Conservation (phyloP, 64 coral and sea anemone species). For the Exaiptasia diaphana region DNA sequence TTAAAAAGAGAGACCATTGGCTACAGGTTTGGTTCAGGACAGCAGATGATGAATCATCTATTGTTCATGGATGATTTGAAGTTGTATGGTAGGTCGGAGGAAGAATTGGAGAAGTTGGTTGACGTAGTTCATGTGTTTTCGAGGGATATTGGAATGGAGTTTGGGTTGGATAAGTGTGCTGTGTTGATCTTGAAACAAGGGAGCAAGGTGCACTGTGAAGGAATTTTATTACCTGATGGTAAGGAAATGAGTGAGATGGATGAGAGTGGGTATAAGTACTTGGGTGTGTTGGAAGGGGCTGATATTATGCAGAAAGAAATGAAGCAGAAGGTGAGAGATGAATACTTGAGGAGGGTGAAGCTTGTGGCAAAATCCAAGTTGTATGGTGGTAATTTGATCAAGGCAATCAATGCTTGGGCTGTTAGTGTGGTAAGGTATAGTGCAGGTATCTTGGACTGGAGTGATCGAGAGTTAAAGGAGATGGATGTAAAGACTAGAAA, state of each 20-base stretch:
- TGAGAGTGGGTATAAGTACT: neutral
- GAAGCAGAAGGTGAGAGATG: neutral
- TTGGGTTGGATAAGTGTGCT: slow-evolving; percentile 6
- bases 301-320: neutral
- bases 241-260: neutral
- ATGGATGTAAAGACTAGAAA: slow-evolving; percentile 2
- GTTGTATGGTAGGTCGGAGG: neutral
- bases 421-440: slow-evolving; percentile 5
- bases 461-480: neutral
- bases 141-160: neutral
- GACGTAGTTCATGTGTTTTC: neutral
- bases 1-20: neutral
- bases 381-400: neutral
- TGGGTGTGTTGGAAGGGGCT: neutral
- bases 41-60: neutral
- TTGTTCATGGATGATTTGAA: slow-evolving; percentile 29
- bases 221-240: slow-evolving; percentile 1
- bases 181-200: slow-evolving; percentile 1
- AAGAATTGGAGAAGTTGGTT: neutral
- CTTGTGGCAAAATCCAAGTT: neutral
- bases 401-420: neutral
- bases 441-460: neutral
- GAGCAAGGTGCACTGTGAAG: neutral
- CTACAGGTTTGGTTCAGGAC: neutral
- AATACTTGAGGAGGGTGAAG: neutral